These are phyloP conservation scores for Tanytarsus gracilentus DNA, from an alignment of 2,888 invertebrate genomes.

Conservation along the genomic window DNA sequence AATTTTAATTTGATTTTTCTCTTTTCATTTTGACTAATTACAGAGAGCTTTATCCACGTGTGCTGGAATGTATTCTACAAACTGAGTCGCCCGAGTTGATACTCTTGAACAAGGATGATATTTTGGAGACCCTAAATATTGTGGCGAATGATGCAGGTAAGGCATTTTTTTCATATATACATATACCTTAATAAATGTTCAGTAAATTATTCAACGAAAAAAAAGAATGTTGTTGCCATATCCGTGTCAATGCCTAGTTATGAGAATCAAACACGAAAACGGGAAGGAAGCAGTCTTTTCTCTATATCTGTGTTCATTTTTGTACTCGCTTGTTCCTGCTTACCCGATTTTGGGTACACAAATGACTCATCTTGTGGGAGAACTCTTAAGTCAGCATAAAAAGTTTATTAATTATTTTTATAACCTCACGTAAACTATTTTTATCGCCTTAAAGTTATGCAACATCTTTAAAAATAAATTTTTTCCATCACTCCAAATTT, in stretches of 20 bases:
- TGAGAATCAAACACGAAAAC: slow-evolving; percentile 1
- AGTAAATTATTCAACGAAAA: too few relatives aligned
- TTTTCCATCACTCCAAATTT: too few relatives aligned
- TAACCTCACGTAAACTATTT: too few relatives aligned
- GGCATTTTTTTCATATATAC: background rate
- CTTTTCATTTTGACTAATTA: slow-evolving; percentile 10
- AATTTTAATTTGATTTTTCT: background rate
- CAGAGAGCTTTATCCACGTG: slow-evolving; percentile 26
- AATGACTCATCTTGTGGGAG: too few relatives aligned
- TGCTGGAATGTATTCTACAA: slow-evolving; percentile 27
- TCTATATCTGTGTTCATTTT: background rate
- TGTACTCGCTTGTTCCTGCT: slow-evolving; percentile 21
- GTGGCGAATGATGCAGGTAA: slow-evolving; percentile 23
- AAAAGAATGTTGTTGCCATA: too few relatives aligned
- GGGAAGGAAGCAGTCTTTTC: slow-evolving; percentile 29
- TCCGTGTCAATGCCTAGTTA: background rate
- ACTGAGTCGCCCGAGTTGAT: slow-evolving; percentile 23
- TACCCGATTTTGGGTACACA: background rate
- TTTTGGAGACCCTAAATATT: slow-evolving; percentile 15
- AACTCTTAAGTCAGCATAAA: too few relatives aligned
- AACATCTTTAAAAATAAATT: too few relatives aligned
- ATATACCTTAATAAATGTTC: too few relatives aligned
- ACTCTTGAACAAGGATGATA: slow-evolving; percentile 21
- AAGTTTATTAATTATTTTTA: too few relatives aligned
- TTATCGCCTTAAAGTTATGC: too few relatives aligned